Base-by-base conservation (phyloP, 2,797 vertebrate species). In the Uromys caudimaculatus region DNA sequence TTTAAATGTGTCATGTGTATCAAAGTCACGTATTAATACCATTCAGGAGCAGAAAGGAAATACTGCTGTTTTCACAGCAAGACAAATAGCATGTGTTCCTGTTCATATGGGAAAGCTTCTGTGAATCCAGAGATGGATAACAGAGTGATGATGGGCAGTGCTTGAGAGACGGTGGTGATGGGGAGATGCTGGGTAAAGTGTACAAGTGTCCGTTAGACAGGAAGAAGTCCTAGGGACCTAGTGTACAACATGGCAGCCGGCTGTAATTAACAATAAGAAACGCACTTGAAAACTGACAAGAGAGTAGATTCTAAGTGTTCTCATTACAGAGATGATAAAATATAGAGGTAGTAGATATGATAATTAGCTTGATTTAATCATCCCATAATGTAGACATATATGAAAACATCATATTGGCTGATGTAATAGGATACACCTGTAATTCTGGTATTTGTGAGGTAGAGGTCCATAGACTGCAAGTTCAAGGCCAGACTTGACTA, bases 251-350 rank as follows among this genome's bases (percentile, higher is more conserved):
- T 32, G 24, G 5, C 56, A 87, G 81, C 14, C 47, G 23, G 60
- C 54, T 47, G 35, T 79, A 85, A 93, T 62, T 54, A 79, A 79
- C n/a, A 90, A 75, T 29, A 73, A 79, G 91, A 38, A 75, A n/a
- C 21, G 62, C 21, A 41, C 14, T 44, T 92, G 13, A 91, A 88
- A 90, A 23, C 81, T 91, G 83, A 38, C 79, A 73, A 81, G n/a
- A 84, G 44, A 60, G 41, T 73, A 86, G 32, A 90, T 87, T 79
- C 75, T 81, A 81, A 90, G 23, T 75, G 38, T 90, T 38, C 38
- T 86, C 47, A 75, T 93, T 83, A 93, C 21, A 64, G 71, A 94
- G 58, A 91, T 81, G 23, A 71, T 89, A 58, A 88, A 69, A 73
- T n/a, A 60, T 77, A 71, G 58, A 77, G 41, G 41, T 44, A 24